phyloP scores from a whole-genome alignment of 2,888 invertebrate species.

The Clusia tigrina region DNA sequence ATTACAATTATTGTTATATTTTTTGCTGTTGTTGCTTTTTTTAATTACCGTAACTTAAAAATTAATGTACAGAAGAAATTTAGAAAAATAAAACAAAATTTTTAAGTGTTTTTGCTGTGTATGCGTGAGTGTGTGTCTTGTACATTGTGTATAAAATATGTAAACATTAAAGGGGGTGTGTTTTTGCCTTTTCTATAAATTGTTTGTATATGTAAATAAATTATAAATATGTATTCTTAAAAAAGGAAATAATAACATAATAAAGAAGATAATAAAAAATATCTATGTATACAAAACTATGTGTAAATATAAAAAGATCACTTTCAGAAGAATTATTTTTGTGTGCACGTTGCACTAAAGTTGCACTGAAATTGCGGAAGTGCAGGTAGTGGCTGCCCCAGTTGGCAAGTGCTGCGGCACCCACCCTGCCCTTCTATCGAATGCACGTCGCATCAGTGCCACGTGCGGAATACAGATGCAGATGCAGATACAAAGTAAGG shows the following conservation, averaged over 20 bases:
- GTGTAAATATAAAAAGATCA: conserved; percentile 2
- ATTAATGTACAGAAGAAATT: neutral
- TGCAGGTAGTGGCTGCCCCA: neutral
- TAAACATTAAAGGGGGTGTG: too few species aligned
- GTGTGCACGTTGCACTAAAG: neutral
- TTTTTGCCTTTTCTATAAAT: conserved; percentile 14
- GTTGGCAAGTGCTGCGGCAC: neutral
- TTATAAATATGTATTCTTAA: conserved; percentile 1
- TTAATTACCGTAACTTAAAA: neutral
- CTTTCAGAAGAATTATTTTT: neutral
- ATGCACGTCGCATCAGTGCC: neutral
- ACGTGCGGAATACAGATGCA: neutral
- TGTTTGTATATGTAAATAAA: neutral
- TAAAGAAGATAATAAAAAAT: conserved; percentile 2
- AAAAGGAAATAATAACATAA: conserved; percentile 4
- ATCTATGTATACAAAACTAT: neutral
- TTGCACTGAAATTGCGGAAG: neutral
- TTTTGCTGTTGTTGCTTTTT: neutral
- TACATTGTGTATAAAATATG: too few species aligned
- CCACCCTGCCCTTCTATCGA: neutral
- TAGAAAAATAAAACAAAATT: conserved; percentile 23
- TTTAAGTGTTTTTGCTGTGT: conserved; percentile 29
- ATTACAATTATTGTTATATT: conserved; percentile 17
- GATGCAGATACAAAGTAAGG: too few species aligned
- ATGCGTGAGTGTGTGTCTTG: conserved; percentile 23